Evolutionary conservation across 37 sponge, comb jelly and placozoan species (phyloP).

Genomic region (Ephydatia muelleri): DNA sequence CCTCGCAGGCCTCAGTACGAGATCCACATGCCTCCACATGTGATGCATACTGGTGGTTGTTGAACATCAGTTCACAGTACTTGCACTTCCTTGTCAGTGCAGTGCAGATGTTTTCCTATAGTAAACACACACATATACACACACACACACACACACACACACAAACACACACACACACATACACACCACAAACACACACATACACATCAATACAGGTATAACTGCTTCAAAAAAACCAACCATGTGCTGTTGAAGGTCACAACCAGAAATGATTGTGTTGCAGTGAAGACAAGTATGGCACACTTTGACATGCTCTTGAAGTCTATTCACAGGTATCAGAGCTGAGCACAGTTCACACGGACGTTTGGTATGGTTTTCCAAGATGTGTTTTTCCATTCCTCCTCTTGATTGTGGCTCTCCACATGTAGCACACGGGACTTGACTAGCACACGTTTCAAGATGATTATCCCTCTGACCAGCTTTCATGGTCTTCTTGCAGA

Average conservation of each 20-base stretch:
- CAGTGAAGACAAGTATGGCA: not conserved
- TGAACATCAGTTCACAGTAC: not conserved
- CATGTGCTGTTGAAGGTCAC: not conserved
- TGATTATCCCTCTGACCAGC: not conserved
- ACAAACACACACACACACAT: not conserved
- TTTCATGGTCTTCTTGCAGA: not conserved
- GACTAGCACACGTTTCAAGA: not conserved
- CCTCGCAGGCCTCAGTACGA: not conserved
- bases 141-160: not conserved
- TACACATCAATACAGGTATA: not conserved
- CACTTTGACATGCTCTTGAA: not conserved
- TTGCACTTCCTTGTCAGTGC: not conserved
- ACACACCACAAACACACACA: not conserved
- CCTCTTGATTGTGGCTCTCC: not conserved
- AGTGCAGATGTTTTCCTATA: not conserved
- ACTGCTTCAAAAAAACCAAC: not conserved
- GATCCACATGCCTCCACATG: not conserved
- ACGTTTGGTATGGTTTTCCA: not conserved
- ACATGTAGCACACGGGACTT: not conserved
- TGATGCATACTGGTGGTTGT: not conserved
- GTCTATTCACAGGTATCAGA: not conserved
- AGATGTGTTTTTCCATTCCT: not conserved
- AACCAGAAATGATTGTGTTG: not conserved
- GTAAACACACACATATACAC: not conserved
- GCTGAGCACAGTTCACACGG: not conserved